phyloP scores from a whole-genome alignment of 1,140 invertebrate genomes.

The Aphaenogaster floridana region DNA sequence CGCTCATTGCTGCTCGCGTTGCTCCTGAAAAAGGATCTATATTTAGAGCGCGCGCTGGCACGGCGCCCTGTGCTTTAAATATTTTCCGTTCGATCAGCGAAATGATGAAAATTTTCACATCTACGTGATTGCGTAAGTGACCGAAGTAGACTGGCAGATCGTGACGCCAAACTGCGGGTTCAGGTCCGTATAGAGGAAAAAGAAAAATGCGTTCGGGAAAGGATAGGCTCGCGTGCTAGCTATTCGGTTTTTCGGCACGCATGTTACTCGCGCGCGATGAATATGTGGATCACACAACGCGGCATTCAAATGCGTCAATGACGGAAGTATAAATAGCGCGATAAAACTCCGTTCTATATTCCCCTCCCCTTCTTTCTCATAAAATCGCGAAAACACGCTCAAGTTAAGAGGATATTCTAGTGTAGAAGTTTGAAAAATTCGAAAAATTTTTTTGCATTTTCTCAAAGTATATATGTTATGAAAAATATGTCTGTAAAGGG shows the following conservation, averaged over 20 bases:
- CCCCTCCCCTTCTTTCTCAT: background rate
- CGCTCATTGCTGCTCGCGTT: conserved; percentile 12
- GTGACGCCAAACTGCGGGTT: background rate
- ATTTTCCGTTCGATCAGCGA: conserved; percentile 78
- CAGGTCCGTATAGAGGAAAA: background rate
- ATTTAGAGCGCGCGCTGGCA: conserved; percentile 81
- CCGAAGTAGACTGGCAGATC: background rate
- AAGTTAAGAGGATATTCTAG: too few relatives aligned
- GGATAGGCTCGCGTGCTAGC: background rate
- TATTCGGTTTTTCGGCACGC: background rate
- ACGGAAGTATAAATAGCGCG: conserved; percentile 40
- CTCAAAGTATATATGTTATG: too few relatives aligned
- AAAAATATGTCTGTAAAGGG: too few relatives aligned
- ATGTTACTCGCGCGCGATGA: background rate
- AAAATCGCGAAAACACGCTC: background rate
- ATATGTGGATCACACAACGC: conserved; percentile 30
- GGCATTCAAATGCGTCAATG: conserved; percentile 26
- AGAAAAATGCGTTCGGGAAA: background rate
- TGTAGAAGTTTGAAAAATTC: too few relatives aligned
- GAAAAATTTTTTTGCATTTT: too few relatives aligned
- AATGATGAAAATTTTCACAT: conserved; percentile 68
- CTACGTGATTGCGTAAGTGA: conserved; percentile 14
- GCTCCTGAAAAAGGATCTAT: conserved; percentile 79
- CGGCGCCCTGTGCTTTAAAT: conserved; percentile 76
- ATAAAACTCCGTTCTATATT: background rate